A percentile compares a stretch with the other conserved stretches of the same genome.
Evolutionary conservation across 2,888 invertebrate genomes (phyloP).

Genomic region (Trissolcus brochymenae): DNA sequence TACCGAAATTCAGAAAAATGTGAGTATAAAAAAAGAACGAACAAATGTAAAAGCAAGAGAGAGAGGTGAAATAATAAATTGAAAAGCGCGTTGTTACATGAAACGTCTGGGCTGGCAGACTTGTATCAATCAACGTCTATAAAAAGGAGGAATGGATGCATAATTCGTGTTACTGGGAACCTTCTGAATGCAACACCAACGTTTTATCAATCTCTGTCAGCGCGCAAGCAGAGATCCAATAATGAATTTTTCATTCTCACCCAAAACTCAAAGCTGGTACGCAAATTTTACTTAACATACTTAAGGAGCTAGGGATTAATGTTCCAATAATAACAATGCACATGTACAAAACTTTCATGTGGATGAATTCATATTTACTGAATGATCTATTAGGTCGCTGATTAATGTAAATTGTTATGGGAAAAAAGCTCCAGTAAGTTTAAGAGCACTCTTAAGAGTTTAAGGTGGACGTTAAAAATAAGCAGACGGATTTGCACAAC

Average conservation of each 20-base stretch:
- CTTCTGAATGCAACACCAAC: conserved; percentile 12
- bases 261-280: conserved; percentile 12
- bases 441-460: too few relatives aligned
- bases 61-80: conserved; percentile 12
- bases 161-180: conserved; percentile 29
- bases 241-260: conserved; percentile 34
- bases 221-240: conserved; percentile 10
- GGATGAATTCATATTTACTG: too few relatives aligned
- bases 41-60: conserved; percentile 6
- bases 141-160: conserved; percentile 28
- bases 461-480: too few relatives aligned
- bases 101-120: not conserved
- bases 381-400: too few relatives aligned
- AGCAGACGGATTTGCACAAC: too few relatives aligned
- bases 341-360: too few relatives aligned
- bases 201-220: conserved; percentile 42
- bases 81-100: conserved; percentile 7
- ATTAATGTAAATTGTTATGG: too few relatives aligned
- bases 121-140: conserved; percentile 32
- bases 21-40: not conserved
- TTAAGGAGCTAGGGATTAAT: too few relatives aligned
- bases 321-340: too few relatives aligned
- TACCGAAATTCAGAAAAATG: conserved; percentile 5
- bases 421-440: too few relatives aligned
- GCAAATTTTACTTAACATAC: not conserved